These are phyloP conservation scores for Leptodactylus fallax DNA, from an alignment of 2,797 vertebrate genomes.

Conservation along the genomic window DNA sequence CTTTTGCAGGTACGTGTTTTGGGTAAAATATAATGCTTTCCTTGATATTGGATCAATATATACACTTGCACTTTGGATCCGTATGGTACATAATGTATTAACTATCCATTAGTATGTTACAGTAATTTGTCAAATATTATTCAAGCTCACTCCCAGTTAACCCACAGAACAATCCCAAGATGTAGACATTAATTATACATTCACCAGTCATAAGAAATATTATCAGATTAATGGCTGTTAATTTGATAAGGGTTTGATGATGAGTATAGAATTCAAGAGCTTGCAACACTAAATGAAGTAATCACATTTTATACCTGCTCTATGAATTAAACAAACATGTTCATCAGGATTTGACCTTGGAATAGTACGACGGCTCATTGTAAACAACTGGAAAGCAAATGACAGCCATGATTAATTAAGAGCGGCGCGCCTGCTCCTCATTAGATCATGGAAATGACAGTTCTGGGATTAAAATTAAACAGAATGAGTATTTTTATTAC, in stretches of 20 bases:
- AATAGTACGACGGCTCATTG: constrained; percentile 20
- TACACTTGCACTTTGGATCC: not conserved
- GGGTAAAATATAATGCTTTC: not conserved
- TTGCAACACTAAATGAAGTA: constrained; percentile 49
- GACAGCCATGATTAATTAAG: constrained; percentile 52
- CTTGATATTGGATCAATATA: not conserved
- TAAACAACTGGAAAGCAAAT: constrained; percentile 59
- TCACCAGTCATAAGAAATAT: constrained; percentile 39
- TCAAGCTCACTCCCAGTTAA: constrained; percentile 11
- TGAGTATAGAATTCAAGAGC: constrained; percentile 38
- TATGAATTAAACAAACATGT: constrained; percentile 58
- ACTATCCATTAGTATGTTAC: constrained; percentile 1
- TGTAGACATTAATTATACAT: constrained; percentile 43
- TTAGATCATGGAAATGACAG: constrained; percentile 50
- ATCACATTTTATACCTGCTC: constrained; percentile 55
- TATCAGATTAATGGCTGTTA: constrained; percentile 46
- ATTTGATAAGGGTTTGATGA: constrained; percentile 47
- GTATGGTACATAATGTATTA: not conserved
- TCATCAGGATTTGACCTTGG: constrained; percentile 58
- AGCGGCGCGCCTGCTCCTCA: constrained; percentile 19
- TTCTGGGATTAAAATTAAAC: constrained; percentile 42
- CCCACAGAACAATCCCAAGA: not conserved
- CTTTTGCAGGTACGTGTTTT: not conserved
- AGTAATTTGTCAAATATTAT: constrained; percentile 19
- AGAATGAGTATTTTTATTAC: constrained; percentile 40